Evolutionary conservation across 2,113 vertebrate species (phyloP), one percentile per base, ranked within the genome.

Genomic region (Xiphophorus hellerii): DNA sequence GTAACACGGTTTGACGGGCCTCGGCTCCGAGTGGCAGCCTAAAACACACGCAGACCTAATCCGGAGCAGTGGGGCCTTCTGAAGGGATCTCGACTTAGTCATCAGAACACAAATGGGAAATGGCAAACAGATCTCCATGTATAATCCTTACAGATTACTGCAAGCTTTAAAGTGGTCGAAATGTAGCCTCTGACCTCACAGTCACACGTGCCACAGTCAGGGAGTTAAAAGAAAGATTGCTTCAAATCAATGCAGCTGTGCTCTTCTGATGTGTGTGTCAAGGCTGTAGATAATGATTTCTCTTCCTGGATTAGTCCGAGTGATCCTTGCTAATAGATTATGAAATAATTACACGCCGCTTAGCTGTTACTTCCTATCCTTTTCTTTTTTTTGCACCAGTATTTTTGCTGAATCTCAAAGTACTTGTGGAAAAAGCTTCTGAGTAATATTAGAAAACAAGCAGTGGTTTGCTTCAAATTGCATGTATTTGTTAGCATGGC

Each of bases 1-100:
- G 84, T 81, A 87, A 86, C 76, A 0, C 27, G 73, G 76, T 81
- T 74, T 86, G 89, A 92, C 84, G 77, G 74, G 75, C 71, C 69
- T 64, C 0, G 51, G 76, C 84, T 86, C 42, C 69, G 61, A 83
- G 82, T 71, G 80, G 77, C 87, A 85, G 83, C 69, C 73, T 64
- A 51, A 78, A 90, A 81, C 73, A 62, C 73, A 69, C 73, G 82
- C 79, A 76, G 63, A 70, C 74, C 64, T 84, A 88, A 87, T 92
- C 82, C 58, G 58, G 71, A 75, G 30, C 76, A 61, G 75, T 66
- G 22, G 71, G 62, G 68, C 85, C 78, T 83, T 73, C n/a, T 27
- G 44, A 11, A 75, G 78, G 77, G 63, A 71, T 82, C 60, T 35
- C 3, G 3, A 72, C 48, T 71, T 73, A 44, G 77, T 86, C 86